Conservation (phyloP, 1,140 invertebrate genomes). For the Melanaphis sacchari region DNA sequence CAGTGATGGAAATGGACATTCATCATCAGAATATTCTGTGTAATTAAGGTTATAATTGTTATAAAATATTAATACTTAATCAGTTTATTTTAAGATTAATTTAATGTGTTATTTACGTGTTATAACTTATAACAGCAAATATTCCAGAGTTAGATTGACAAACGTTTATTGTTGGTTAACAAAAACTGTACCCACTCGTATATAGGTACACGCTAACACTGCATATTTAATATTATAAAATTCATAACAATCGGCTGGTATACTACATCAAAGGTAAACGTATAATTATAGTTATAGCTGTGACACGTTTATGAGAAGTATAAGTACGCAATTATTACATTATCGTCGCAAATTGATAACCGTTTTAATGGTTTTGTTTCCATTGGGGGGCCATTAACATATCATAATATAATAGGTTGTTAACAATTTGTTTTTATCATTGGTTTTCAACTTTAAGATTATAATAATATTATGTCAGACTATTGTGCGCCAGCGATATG, state of each 20-base stretch:
- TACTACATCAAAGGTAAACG: neutral
- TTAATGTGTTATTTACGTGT: neutral
- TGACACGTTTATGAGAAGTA: neutral
- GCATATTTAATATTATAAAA: neutral
- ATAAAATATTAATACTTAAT: neutral
- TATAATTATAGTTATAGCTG: neutral
- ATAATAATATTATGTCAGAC: neutral
- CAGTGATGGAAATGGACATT: neutral
- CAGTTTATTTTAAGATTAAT: neutral
- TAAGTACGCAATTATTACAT: conserved; percentile 5
- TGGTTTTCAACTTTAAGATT: neutral
- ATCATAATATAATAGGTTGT: neutral
- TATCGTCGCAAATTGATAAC: neutral
- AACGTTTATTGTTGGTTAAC: neutral
- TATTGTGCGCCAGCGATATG: neutral
- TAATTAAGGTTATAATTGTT: neutral
- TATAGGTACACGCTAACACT: neutral
- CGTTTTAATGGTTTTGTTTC: neutral
- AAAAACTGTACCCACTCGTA: too few relatives aligned
- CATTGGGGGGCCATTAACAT: neutral
- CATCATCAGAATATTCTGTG: neutral
- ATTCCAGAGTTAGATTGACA: neutral
- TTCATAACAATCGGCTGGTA: neutral
- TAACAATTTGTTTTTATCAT: neutral
- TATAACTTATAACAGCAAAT: too few relatives aligned